Percentiles rank a stretch among this genome's conserved stretches.
Evolutionary conservation across 2,797 vertebrate species (phyloP).

Genomic region (Rhinatrema bivittatum): DNA sequence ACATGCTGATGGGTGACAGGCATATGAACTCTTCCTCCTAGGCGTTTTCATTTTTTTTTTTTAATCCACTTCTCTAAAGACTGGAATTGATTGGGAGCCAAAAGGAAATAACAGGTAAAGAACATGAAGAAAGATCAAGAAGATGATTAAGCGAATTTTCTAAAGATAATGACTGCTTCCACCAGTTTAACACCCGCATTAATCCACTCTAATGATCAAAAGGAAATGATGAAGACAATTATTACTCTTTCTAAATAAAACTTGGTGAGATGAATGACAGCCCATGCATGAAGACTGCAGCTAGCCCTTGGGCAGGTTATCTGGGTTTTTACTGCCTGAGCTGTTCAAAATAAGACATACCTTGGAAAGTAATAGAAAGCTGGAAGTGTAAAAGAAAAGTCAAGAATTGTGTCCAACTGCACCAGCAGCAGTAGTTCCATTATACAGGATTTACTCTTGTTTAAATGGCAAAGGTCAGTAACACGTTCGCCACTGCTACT

Average conservation of each 20-base stretch:
- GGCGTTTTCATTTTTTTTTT: slow-evolving; percentile 1
- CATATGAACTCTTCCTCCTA: slow-evolving; percentile 2
- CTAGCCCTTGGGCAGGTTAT: slow-evolving; percentile 12
- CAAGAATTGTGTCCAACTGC: slow-evolving; percentile 20
- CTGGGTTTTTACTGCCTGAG: slow-evolving; percentile 32
- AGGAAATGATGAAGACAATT: slow-evolving; percentile 53
- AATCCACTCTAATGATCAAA: slow-evolving; percentile 49
- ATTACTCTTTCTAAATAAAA: slow-evolving; percentile 49
- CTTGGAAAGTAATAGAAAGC: too few species aligned
- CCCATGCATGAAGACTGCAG: slow-evolving; percentile 12
- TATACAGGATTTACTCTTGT: slow-evolving; percentile 28
- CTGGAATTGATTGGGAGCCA: slow-evolving; percentile 11
- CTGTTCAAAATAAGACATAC: slow-evolving; percentile 37
- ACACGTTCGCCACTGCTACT: slow-evolving; percentile 2
- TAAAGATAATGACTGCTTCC: slow-evolving; percentile 38
- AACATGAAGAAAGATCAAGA: slow-evolving; percentile 25
- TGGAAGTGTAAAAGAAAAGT: too few species aligned
- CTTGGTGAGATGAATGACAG: slow-evolving; percentile 55
- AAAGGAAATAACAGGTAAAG: slow-evolving; percentile 23
- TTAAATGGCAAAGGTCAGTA: slow-evolving; percentile 27
- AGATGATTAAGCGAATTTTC: slow-evolving; percentile 42
- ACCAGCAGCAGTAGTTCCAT: slow-evolving; percentile 14
- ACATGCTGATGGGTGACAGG: background rate
- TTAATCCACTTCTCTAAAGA: background rate
- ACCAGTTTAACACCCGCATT: slow-evolving; percentile 46